Base-by-base conservation (phyloP, 2,797 vertebrate genomes). In the Hoplostethus mediterraneus region DNA sequence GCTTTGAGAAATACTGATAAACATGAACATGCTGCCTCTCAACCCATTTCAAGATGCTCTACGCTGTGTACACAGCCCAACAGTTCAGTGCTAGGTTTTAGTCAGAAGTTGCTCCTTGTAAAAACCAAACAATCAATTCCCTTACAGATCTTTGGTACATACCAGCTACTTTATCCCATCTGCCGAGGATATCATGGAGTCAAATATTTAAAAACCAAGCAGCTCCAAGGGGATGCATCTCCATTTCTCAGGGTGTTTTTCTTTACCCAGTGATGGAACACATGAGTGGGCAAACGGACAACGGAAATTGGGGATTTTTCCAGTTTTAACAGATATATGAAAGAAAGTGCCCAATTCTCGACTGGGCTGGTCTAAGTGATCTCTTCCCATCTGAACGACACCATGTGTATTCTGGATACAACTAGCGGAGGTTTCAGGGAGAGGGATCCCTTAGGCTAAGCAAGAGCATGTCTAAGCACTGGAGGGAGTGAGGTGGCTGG, bases 141-240 rank as follows among this genome's bases (percentile, higher is more conserved):
- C 78, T 68, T 77, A 85, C 87, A 79, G 85, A 87, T 94, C 93
- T 95, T 94, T 95, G 93, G 94, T 95, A 92, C 89, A 89, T 76
- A 91, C 91, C 91, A 89, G 88, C 81, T 86, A 80, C 63, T 73
- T 75, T 60, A 86, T 74, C 70, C 82, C 73, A 78, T 73, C 79
- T 81, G 84, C 77, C 67, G 79, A 88, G 67, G 61, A 75, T 31
- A 85, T 86, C 72, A 66, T 55, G 59, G 51, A 51, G 44, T 55
- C 28, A 67, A 45, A 81, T 62, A 72, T 61, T 67, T 75, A 64
- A 87, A 89, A 91, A 83, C 77, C 67, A 79, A 85, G 81, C 77
- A 82, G 85, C 86, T 91, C 76, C 52, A 33, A 76, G 53, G 61
- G 77, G 42, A 75, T 63, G 55, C n/a, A 11, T 77, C 77, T 71